These are phyloP conservation scores for Sphaeridia pumilis DNA, from an alignment of 2,888 invertebrate species.

Conservation along the genomic window DNA sequence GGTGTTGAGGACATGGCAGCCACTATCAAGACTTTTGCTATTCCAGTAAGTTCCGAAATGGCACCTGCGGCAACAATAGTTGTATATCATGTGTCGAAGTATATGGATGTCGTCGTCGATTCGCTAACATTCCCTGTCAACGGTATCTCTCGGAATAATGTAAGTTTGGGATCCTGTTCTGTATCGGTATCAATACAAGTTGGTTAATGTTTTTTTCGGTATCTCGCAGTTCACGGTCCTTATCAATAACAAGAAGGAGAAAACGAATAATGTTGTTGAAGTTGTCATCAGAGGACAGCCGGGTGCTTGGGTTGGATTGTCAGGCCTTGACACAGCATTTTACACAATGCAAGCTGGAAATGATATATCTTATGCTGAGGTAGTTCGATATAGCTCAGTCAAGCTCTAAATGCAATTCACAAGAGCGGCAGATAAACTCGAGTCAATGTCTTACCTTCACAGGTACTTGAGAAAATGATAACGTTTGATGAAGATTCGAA, in stretches of 20 bases:
- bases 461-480: conserved; percentile 75
- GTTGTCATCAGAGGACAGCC: conserved; percentile 88
- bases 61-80: conserved; percentile 83
- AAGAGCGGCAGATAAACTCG: neutral
- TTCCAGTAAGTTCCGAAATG: conserved; percentile 75
- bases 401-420: too few relatives aligned
- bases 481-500: conserved; percentile 74
- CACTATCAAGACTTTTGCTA: conserved; percentile 64
- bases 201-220: neutral
- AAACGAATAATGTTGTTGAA: conserved; percentile 85
- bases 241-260: conserved; percentile 85
- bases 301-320: conserved; percentile 84
- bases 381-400: too few relatives aligned
- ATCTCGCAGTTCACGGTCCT: conserved; percentile 58
- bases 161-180: conserved; percentile 38
- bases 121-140: conserved; percentile 93
- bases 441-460: conserved; percentile 25
- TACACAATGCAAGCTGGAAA: conserved; percentile 92
- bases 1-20: conserved; percentile 74
- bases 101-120: conserved; percentile 79
- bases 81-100: conserved; percentile 68
- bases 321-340: conserved; percentile 77
- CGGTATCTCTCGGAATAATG: conserved; percentile 84
- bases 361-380: conserved; percentile 74
- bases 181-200: neutral